Evolutionary conservation across 2,797 vertebrate genomes (phyloP), one percentile per base, ranked within the genome.

Genomic region (Sphaeramia orbicularis): DNA sequence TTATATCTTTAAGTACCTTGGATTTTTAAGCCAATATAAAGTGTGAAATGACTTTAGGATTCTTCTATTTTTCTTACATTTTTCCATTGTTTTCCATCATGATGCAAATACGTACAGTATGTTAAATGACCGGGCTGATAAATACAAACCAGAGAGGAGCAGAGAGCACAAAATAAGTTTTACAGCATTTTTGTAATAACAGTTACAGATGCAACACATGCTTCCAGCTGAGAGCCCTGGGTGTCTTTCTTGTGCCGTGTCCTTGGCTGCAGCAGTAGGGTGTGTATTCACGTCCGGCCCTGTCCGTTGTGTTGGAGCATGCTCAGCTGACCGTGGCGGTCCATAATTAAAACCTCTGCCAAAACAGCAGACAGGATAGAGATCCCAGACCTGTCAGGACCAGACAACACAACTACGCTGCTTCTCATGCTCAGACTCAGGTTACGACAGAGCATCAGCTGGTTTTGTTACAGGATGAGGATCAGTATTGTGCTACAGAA

Each of bases 341-440:
- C 80, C 74, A 60, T 86, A 87, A 90, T 90, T 86, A 88, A 91
- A 91, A 71, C 27, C 59, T 71, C 67, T 40, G 58, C 73, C 51
- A 71, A 65, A 58, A 74, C 52, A 47, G 13, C 41, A 19, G 27
- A 38, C 50, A 56, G 78, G 74, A 71, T 67, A 74, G 79, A 65
- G 67, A 67, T 63, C 67, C 59, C 27, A 38, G 44, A 71, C 47
- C 68, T 71, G 73, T 65, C 56, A 74, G 35, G 54, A 69, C 27
- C 55, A 64, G 54, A 53, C 43, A 69, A 74, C 77, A 24, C 54
- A 68, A 38, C 55, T 57, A 42, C 35, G 54, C 41, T 58, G 57
- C 11, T 44, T 16, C 51, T 64, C 14, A 4, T 12, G 38, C 45
- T 11, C 44, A 41, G 13, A 44, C 13, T 18, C 30, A n/a, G 12